Evolutionary conservation across 2,888 invertebrate genomes (phyloP), one percentile per base, ranked within the genome.

Genomic region (Allygus modestus): DNA sequence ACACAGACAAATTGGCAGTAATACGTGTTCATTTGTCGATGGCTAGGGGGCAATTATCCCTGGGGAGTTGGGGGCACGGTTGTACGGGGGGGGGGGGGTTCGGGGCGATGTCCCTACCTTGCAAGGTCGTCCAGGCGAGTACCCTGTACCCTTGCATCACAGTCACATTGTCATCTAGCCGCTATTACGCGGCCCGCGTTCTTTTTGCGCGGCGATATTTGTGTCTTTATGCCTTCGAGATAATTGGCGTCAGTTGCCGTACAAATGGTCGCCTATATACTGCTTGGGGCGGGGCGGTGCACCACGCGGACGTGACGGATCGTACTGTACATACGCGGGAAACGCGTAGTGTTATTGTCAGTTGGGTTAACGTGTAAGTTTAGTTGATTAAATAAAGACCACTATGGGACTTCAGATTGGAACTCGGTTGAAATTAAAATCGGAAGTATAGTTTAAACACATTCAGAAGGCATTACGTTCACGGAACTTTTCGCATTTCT

Each of bases 11-110:
- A 51, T 77, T 77, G 77, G 41, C 28, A 37, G 43, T 77, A 51
- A 77, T 51, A 51, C 73, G 41, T 51, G n/a, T 51, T 77, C 77
- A 77, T 77, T 77, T 75, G 20, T 9, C 75, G n/a, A 71, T 15
- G 37, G 71, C 61, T 17, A 20, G 54, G 69, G 69, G 69, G 69
- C 31, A 69, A 69, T 69, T 69, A 69, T 69, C 20, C 54, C 46
- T 12, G 15, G 7, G 46, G 46, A 2, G 17, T 4, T 31, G 37
- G 61, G 69, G 69, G 37, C n/a, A n/a, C n/a, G n/a, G n/a, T n/a
- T 31, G 17, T 31, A 69, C 9, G 9, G 0, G 23, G 33, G 28
- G 41, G 73, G 41, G 41, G 73, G 31, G 15, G 7, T 9, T 0
- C 20, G 43, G 41, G 23, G 20, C 41, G 41, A 41, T 23, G 73